Evolutionary conservation across 2,797 vertebrate species (phyloP), one percentile per base, ranked within the genome.

Genomic region (Scarus forsteni): DNA sequence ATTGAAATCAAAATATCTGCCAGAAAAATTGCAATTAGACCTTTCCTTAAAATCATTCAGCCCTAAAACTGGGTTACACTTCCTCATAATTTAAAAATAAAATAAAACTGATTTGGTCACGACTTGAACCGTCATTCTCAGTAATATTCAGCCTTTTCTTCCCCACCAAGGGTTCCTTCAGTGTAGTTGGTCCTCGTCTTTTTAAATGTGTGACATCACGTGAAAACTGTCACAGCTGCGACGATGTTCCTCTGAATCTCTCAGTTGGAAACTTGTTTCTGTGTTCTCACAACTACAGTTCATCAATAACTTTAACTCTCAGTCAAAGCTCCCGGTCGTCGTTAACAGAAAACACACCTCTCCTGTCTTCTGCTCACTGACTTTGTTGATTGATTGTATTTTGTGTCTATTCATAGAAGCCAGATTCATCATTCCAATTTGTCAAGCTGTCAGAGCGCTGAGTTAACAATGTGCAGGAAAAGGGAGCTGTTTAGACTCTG

Each of bases 381-480:
- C 85, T 66, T 8, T 66, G 74, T 79, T 91, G 88, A 92, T 90
- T 85, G 89, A 92, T 91, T 73, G 54, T 81, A 67, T 85, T 92
- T 91, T 89, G 85, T 81, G 66, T 86, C 86, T 89, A 81, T 91
- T 86, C 87, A 81, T 79, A 86, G 80, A 87, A 79, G 76, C 83
- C 78, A 89, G 81, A 92, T 90, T 89, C 87, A 92, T 92, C 91
- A 88, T 89, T 82, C 86, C 90, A 92, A 90, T 92, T 91, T 92
- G 90, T 92, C 90, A 91, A 86, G 75, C 69, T 86, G 73, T 81
- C 50, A 60, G 76, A 83, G 80, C 78, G 62, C 71, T 59, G 70
- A 87, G 82, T 85, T 92, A 92, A 91, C 90, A 86, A 90, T 87
- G 87, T 80, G 87, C 78, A 60, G 75, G 34, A 10, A 60, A 80